Evolutionary conservation across 2,888 invertebrate genomes (phyloP).

Genomic region (Pristionchus mayeri): DNA sequence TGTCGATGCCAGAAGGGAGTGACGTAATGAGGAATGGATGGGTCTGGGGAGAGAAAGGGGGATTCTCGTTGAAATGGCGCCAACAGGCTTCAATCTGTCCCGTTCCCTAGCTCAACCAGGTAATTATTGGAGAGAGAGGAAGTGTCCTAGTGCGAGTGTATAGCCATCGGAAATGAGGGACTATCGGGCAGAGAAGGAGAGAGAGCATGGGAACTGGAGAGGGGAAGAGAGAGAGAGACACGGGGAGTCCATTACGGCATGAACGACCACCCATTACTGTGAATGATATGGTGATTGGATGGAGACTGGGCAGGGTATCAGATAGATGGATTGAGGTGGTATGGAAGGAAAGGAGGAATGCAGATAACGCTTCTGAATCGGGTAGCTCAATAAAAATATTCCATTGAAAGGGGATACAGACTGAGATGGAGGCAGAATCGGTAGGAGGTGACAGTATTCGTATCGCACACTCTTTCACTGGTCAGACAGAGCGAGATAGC

Average conservation of each 20-base stretch:
- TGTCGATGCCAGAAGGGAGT: neutral
- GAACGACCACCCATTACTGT: slow-evolving; percentile 8
- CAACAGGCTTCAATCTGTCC: neutral
- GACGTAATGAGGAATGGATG: neutral
- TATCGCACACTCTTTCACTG: too few relatives aligned
- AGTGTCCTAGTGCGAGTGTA: neutral
- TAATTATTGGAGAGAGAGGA: slow-evolving; percentile 14
- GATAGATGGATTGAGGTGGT: too few relatives aligned
- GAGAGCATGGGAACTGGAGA: neutral
- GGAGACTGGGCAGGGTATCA: too few relatives aligned
- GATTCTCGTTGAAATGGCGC: neutral
- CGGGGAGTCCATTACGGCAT: slow-evolving; percentile 20
- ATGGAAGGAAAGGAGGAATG: too few relatives aligned
- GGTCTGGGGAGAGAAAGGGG: neutral
- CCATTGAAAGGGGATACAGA: too few relatives aligned
- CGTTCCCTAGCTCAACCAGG: neutral
- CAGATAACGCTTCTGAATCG: too few relatives aligned
- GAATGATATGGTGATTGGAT: neutral
- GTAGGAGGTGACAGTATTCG: too few relatives aligned
- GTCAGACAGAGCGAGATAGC: too few relatives aligned
- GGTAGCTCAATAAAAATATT: too few relatives aligned
- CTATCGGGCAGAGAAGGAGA: neutral
- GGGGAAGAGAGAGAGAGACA: neutral
- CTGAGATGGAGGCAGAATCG: too few relatives aligned
- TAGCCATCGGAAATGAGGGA: slow-evolving; percentile 7